These are phyloP conservation scores for Sorex araneus DNA, from an alignment of 2,113 vertebrate genomes.

Conservation along the genomic window DNA sequence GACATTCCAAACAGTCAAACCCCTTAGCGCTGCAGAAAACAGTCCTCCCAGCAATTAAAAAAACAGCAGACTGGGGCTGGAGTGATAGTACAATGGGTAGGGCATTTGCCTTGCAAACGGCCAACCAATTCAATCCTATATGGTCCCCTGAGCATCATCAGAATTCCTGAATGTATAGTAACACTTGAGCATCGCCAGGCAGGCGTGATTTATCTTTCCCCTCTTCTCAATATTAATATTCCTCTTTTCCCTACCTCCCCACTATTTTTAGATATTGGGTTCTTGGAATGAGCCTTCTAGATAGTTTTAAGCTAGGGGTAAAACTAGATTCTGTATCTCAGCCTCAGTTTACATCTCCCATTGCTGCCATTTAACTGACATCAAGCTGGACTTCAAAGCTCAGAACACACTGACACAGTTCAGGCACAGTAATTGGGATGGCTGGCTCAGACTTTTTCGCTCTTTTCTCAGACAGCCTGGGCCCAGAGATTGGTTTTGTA, in stretches of 20 bases:
- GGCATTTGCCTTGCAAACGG: too few relatives aligned
- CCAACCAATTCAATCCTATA: too few relatives aligned
- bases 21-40: background rate
- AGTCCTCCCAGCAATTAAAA: background rate
- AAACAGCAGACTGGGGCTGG: background rate
- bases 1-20: conserved; percentile 63
- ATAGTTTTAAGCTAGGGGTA: conserved; percentile 64
- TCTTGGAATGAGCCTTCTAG: conserved; percentile 40
- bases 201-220: conserved; percentile 39
- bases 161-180: too few relatives aligned
- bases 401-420: conserved; percentile 21
- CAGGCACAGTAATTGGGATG: conserved; percentile 29
- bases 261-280: conserved; percentile 55
- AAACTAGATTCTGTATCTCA: conserved; percentile 63
- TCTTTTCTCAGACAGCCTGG: conserved; percentile 17
- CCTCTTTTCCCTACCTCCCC: background rate
- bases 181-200: too few relatives aligned
- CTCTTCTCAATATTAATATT: background rate
- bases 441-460: background rate
- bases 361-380: conserved; percentile 53
- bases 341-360: conserved; percentile 54
- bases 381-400: conserved; percentile 42
- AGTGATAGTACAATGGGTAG: too few relatives aligned
- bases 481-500: conserved; percentile 53
- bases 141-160: too few relatives aligned